A percentile compares a stretch with the other conserved stretches of the same genome.
phyloP scores from a whole-genome alignment of 2,797 vertebrate genomes.

The Sandelia bainsii region DNA sequence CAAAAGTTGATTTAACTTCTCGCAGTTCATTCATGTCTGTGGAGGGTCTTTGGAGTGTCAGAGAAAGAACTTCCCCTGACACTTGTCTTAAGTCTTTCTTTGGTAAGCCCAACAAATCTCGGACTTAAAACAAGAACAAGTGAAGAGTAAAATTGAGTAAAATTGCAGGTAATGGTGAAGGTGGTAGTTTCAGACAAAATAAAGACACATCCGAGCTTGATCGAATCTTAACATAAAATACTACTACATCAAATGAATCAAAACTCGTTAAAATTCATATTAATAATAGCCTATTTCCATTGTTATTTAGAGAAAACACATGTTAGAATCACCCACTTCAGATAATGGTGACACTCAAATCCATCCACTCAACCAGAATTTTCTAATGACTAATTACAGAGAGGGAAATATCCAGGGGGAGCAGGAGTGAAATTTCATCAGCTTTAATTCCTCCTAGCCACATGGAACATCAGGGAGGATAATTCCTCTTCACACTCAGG shows the following conservation, averaged over 20 bases:
- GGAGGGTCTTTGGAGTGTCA: too few relatives aligned
- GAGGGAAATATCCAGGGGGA: conserved; percentile 17
- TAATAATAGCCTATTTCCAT: background rate
- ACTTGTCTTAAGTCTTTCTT: background rate
- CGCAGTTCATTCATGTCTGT: too few relatives aligned
- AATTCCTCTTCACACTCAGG: background rate
- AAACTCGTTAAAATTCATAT: background rate
- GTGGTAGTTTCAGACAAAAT: too few relatives aligned
- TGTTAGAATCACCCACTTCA: background rate
- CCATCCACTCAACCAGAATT: background rate
- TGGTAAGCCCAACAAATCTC: too few relatives aligned
- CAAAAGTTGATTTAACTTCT: too few relatives aligned
- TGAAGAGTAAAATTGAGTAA: too few relatives aligned
- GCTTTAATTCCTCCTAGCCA: conserved; percentile 40
- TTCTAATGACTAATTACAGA: conserved; percentile 15
- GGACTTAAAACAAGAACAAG: too few relatives aligned
- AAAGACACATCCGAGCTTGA: too few relatives aligned
- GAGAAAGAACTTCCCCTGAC: background rate
- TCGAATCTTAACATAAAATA: background rate
- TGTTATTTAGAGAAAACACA: background rate
- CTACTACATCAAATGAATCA: background rate
- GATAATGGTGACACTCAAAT: background rate
- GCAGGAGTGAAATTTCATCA: conserved; percentile 29
- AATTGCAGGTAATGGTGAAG: too few relatives aligned
- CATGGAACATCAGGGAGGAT: conserved; percentile 8